Percentiles rank a stretch among this genome's conserved stretches.
Conservation (phyloP, 2,888 invertebrate species). For the Mesochorus sp. region DNA sequence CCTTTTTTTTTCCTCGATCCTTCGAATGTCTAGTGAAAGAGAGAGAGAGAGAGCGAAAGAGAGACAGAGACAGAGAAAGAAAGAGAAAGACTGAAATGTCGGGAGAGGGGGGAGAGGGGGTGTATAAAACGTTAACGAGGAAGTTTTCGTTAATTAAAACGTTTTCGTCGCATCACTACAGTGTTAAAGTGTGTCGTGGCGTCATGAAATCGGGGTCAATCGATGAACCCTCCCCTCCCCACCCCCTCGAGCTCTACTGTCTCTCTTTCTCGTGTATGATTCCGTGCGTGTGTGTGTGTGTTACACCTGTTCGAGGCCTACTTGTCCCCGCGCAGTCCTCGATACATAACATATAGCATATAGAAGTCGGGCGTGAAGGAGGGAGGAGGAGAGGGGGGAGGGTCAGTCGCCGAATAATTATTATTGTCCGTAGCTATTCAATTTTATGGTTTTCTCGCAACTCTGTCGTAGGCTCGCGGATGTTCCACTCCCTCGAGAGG, state of each 20-base stretch:
- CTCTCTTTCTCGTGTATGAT: slow-evolving; percentile 15
- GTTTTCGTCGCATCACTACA: slow-evolving; percentile 26
- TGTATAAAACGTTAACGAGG: slow-evolving; percentile 2
- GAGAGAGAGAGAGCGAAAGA: neutral
- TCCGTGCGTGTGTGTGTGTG: neutral
- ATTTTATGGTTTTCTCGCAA: slow-evolving; percentile 60
- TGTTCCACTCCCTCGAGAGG: slow-evolving; percentile 76
- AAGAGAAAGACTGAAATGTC: no score
- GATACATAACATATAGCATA: slow-evolving; percentile 14
- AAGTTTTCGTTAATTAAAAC: slow-evolving; percentile 58
- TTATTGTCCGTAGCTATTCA: slow-evolving; percentile 69
- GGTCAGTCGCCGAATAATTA: slow-evolving; percentile 68
- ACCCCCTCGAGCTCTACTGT: slow-evolving; percentile 27
- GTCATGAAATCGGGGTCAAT: slow-evolving; percentile 59
- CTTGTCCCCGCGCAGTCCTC: slow-evolving; percentile 9
- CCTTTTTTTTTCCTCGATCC: no score
- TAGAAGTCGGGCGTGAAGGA: slow-evolving; percentile 10
- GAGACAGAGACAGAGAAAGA: neutral
- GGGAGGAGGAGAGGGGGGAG: no score
- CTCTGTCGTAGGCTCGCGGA: slow-evolving; percentile 66
- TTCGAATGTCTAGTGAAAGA: neutral
- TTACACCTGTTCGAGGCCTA: slow-evolving; percentile 29
- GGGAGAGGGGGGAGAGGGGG: slow-evolving; percentile 1
- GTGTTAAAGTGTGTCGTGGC: slow-evolving; percentile 20
- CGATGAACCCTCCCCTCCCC: slow-evolving; percentile 41